Evolutionary conservation across 2,888 invertebrate genomes (phyloP), one percentile per base, ranked within the genome.

Genomic region (Xanthorhoe spadicearia): DNA sequence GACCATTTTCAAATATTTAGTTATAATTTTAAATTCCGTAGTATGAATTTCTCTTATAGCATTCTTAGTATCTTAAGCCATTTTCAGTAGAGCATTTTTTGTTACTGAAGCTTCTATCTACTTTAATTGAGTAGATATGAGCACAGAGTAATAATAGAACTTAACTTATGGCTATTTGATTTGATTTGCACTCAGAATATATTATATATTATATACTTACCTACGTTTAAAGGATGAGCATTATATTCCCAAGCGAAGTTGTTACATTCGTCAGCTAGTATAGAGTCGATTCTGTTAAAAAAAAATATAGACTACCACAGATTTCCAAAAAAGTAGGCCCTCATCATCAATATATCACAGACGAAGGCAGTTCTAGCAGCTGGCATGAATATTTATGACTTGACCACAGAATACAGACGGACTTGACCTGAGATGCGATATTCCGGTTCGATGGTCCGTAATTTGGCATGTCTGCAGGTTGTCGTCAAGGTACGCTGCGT

Each of bases 401-500:
- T 68, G n/a, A n/a, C n/a, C n/a, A n/a, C n/a, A n/a, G n/a, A n/a
- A n/a, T n/a, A n/a, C n/a, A n/a, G n/a, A n/a, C n/a, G n/a, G 68
- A 64, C 65, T 66, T 68, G 53, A 62, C 68, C 66, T 64, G 52
- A 69, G 70, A 72, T 65, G 58, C 61, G 56, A 68, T 71, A 66
- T 68, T 69, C 66, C 68, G 70, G 68, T 69, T 69, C 69, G 69
- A 61, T 68, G 60, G 50, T 49, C 53, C n/a, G 59, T 71, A 61
- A 74, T 73, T 72, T 55, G 71, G 68, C 75, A 70, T 70, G 66
- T 72, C 70, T 69, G 73, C 75, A 76, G 78, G 75, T 76, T 76
- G 75, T 77, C 78, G 76, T 78, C 78, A 79, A 77, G 81, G 75
- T 76, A 77, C 72, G 52, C 54, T 70, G 71, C 64, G 68, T 67